Percentiles rank a stretch among this genome's conserved stretches.
Evolutionary conservation across 2,888 invertebrate genomes (phyloP).

Genomic region (Rotaria magnacalcarata): DNA sequence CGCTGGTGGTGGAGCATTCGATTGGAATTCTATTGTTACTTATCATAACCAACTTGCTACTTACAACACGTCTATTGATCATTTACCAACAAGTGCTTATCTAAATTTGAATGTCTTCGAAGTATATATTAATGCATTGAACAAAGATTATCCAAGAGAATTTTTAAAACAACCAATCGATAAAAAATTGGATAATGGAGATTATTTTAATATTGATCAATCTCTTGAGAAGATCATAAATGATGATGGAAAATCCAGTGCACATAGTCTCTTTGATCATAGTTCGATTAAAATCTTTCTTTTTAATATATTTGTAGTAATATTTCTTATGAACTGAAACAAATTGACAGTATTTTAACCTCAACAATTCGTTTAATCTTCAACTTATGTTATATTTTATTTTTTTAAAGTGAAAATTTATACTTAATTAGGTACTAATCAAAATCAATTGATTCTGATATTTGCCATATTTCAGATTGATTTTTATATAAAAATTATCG

Average conservation of each 20-base stretch:
- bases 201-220: not conserved
- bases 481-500: too few species aligned
- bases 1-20: not conserved
- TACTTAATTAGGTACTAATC: too few species aligned
- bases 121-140: not conserved
- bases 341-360: not conserved
- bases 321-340: not conserved
- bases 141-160: not conserved
- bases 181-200: not conserved
- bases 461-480: too few species aligned
- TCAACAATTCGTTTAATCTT: too few species aligned
- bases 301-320: not conserved
- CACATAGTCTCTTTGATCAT: not conserved
- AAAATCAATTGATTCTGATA: too few species aligned
- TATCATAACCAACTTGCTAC: not conserved
- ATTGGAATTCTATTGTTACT: not conserved
- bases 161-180: not conserved
- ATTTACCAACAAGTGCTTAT: not conserved
- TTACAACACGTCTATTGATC: not conserved
- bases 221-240: not conserved
- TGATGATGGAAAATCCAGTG: not conserved
- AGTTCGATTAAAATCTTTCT: not conserved
- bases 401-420: too few species aligned
- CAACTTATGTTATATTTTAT: too few species aligned
- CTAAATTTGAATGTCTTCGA: not conserved